Evolutionary conservation across 2,888 invertebrate genomes (phyloP), one percentile per base, ranked within the genome.

Genomic region (Willowsia nigromaculata): DNA sequence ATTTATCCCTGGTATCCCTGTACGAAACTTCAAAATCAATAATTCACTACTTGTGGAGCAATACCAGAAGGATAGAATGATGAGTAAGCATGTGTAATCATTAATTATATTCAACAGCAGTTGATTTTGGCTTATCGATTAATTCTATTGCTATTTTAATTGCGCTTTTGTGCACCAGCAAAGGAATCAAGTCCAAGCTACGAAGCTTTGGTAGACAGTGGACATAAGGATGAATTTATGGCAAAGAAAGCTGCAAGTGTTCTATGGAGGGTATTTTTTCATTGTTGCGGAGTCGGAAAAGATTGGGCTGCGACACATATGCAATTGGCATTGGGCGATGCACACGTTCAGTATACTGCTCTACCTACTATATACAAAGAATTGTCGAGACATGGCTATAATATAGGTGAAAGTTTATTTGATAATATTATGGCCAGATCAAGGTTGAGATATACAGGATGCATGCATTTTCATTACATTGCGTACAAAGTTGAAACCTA

Each of bases 21-120:
- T 82, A 13, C 62, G 62, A 65, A 62, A 82, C 40, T 82, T 62
- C 40, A 43, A 82, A 37, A 62, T 82, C n/a, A 33, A 82, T 62
- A 56, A 62, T n/a, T 15, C 30, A 1, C n/a, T 13, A 1, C 43
- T 82, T 13, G 62, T 82, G 3, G 62, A 82, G 6, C 9, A 43
- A 2, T 82, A 62, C 22, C 74, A 68, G 11, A 68, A 37, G n/a
- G 68, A 68, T 15, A 68, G 33, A 68, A 59, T 59, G 43, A 1
- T 13, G 3, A 13, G 43, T 43, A 43, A 1, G 11, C 13, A 13
- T 43, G 18, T 5, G 13, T 53, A 5, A 53, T 5, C 18, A 53
- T n/a, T 22, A 11, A 7, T 22, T 53, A 5, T n/a, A 5, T 5
- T 53, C 13, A n/a, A 22, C 5, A 22, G 9, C 37, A 37, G 9